A percentile compares a stretch with the other conserved stretches of the same genome.
Conservation (phyloP, 2,888 invertebrate genomes). For the Stenurella melanura region DNA sequence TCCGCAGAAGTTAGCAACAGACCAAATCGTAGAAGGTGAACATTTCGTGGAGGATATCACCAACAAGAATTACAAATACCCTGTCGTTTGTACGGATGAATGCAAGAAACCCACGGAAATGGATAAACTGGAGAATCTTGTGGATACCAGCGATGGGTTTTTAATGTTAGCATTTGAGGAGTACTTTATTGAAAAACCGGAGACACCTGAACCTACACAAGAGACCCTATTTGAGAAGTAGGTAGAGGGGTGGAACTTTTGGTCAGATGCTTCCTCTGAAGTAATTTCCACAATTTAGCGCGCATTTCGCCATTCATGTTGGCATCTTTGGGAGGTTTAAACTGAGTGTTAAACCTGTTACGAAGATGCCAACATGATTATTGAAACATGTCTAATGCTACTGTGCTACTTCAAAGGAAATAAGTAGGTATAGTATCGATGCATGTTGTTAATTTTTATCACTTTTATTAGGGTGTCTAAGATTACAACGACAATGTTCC, state of each 20-base stretch:
- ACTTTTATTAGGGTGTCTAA: conserved; percentile 64
- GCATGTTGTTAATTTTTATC: not conserved
- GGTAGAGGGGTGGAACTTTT: not conserved
- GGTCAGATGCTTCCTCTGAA: too few species aligned
- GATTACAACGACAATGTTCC: conserved; percentile 65
- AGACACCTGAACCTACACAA: conserved; percentile 32
- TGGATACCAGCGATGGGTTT: conserved; percentile 70
- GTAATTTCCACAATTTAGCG: too few species aligned
- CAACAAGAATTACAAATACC: conserved; percentile 55
- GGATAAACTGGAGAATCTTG: conserved; percentile 67
- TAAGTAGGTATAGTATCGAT: not conserved
- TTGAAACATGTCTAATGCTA: too few species aligned
- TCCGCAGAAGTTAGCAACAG: conserved; percentile 25
- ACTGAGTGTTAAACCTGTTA: too few species aligned
- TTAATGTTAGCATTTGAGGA: conserved; percentile 73
- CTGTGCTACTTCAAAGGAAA: too few species aligned
- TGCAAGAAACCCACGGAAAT: conserved; percentile 64
- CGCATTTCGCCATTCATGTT: too few species aligned
- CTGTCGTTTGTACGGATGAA: conserved; percentile 61
- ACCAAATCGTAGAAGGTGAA: conserved; percentile 35
- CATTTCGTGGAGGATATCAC: conserved; percentile 22
- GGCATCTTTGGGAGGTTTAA: too few species aligned
- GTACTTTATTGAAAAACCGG: conserved; percentile 65
- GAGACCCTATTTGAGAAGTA: conserved; percentile 53
- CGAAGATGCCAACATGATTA: too few species aligned